Percentiles rank a stretch among this genome's conserved stretches.
phyloP scores from a whole-genome alignment of 2,113 vertebrate genomes.

The Cephalopterus ornatus region DNA sequence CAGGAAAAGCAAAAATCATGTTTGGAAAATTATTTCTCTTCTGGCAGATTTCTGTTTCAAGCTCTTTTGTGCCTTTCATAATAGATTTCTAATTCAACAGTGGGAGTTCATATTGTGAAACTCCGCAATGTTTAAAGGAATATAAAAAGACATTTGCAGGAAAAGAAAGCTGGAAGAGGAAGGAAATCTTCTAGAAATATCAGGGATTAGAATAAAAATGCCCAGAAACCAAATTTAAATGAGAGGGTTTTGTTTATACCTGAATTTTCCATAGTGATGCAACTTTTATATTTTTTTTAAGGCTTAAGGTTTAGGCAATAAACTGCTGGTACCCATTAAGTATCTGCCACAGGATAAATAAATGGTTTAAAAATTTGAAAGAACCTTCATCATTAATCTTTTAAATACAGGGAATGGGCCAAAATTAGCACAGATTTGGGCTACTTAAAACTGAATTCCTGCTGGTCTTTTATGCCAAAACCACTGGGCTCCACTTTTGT shows the following conservation, averaged over 20 bases:
- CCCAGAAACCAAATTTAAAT: not conserved
- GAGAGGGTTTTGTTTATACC: not conserved
- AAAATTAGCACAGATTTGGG: not conserved
- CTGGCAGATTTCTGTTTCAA: not conserved
- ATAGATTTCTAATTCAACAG: not conserved
- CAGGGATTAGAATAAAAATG: not conserved
- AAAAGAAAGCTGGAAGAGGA: not conserved
- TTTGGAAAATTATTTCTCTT: not conserved
- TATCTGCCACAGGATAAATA: not conserved
- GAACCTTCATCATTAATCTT: not conserved
- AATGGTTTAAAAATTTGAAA: not conserved
- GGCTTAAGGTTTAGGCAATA: not conserved
- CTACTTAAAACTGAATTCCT: not conserved
- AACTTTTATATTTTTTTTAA: not conserved
- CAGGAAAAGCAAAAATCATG: not conserved
- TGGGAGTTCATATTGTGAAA: conserved; percentile 20
- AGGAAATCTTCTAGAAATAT: not conserved
- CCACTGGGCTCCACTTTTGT: not conserved
- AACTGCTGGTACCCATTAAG: not conserved
- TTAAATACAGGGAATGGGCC: not conserved
- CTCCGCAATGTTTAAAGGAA: not conserved
- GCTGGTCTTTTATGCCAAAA: not conserved
- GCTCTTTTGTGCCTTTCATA: not conserved
- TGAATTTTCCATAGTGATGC: not conserved
- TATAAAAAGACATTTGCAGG: not conserved